Evolutionary conservation across 2,888 invertebrate genomes (phyloP).

Genomic region (Thyatira batis): DNA sequence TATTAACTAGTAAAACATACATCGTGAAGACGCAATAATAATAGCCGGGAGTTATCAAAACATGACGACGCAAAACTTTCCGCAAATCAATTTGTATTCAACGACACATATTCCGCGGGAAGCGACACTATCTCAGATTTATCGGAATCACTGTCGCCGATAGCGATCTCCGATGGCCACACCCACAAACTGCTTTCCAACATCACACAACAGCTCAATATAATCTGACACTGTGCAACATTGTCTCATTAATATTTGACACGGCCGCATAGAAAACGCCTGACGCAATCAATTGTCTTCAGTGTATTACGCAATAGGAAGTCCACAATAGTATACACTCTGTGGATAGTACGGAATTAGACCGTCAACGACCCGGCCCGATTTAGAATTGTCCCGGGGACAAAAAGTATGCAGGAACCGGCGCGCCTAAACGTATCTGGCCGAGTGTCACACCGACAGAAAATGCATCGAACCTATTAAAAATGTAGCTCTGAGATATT

Average conservation of each 20-base stretch:
- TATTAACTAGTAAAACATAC: no score
- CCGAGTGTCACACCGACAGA: constrained; percentile 38
- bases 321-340: constrained; percentile 44
- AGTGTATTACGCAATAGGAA: constrained; percentile 68
- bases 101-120: constrained; percentile 31
- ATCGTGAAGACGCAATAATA: background rate
- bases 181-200: constrained; percentile 1
- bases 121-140: constrained; percentile 14
- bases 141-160: background rate
- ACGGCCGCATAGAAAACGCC: background rate
- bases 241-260: background rate
- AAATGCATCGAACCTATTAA: constrained; percentile 7
- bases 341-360: constrained; percentile 62
- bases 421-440: constrained; percentile 53
- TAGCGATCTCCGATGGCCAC: background rate
- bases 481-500: background rate
- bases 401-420: constrained; percentile 71
- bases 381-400: constrained; percentile 72
- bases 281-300: constrained; percentile 50
- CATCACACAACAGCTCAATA: constrained; percentile 5
- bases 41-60: background rate
- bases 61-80: background rate
- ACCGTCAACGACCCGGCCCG: constrained; percentile 62
- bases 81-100: constrained; percentile 1
- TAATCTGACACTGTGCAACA: constrained; percentile 18